Conservation (phyloP, 2,888 invertebrate genomes). For the Eugnorisma glareosa region DNA sequence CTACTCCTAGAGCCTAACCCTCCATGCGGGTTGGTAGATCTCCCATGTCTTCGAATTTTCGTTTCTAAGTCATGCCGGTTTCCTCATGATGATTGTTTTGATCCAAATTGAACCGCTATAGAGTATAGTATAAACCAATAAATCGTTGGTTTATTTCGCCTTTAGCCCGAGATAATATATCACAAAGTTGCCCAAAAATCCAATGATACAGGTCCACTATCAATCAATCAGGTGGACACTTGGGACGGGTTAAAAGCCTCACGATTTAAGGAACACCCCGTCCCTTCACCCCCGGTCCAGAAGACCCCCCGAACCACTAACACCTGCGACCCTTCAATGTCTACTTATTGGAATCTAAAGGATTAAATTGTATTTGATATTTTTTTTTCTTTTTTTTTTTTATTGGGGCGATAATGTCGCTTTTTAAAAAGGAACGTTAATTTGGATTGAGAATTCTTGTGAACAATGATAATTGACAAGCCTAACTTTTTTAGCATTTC, state of each 20-base stretch:
- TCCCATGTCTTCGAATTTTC: not conserved
- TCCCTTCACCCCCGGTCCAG: slow-evolving; percentile 29
- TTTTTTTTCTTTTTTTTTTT: slow-evolving; percentile 6
- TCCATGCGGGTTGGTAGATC: not conserved
- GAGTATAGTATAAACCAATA: not conserved
- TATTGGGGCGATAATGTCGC: not conserved
- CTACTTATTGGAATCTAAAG: slow-evolving; percentile 39
- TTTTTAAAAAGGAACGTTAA: slow-evolving; percentile 17
- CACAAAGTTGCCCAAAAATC: slow-evolving; percentile 42
- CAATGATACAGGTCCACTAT: slow-evolving; percentile 66
- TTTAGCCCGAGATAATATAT: slow-evolving; percentile 14
- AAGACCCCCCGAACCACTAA: slow-evolving; percentile 62
- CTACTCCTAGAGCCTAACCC: not conserved
- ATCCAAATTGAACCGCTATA: not conserved
- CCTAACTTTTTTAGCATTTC: not conserved
- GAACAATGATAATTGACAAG: not conserved
- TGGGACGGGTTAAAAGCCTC: slow-evolving; percentile 75
- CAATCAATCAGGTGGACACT: slow-evolving; percentile 79
- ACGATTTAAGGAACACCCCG: slow-evolving; percentile 68
- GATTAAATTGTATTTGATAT: slow-evolving; percentile 44
- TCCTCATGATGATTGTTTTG: not conserved
- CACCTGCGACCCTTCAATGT: slow-evolving; percentile 71
- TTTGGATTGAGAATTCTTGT: not conserved
- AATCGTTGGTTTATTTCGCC: slow-evolving; percentile 5
- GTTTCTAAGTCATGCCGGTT: not conserved